Evolutionary conservation across 2,797 vertebrate genomes (phyloP).

Genomic region (Adrianichthys oophorus): DNA sequence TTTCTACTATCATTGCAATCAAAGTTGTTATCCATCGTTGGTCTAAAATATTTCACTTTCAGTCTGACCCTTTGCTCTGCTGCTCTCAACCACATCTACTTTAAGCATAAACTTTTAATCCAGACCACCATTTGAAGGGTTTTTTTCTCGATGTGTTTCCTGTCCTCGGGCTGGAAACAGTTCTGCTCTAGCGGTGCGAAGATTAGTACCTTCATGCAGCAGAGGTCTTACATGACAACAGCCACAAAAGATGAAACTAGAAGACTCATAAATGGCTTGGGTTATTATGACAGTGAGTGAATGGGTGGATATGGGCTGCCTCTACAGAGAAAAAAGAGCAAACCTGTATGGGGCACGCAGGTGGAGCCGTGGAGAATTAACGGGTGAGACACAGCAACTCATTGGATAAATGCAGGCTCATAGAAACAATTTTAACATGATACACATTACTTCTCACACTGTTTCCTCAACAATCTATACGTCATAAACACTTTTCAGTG

Average conservation of each 20-base stretch:
- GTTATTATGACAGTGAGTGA: background rate
- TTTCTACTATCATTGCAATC: constrained; percentile 10
- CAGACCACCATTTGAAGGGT: constrained; percentile 4
- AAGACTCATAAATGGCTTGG: background rate
- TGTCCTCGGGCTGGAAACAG: constrained; percentile 7
- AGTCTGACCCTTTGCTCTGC: constrained; percentile 6
- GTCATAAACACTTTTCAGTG: too few relatives aligned
- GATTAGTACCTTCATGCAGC: background rate
- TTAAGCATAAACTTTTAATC: background rate
- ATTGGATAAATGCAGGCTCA: too few relatives aligned
- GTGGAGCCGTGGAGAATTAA: too few relatives aligned
- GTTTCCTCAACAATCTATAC: too few relatives aligned
- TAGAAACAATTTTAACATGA: too few relatives aligned
- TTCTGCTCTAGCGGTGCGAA: constrained; percentile 3
- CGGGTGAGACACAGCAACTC: too few relatives aligned
- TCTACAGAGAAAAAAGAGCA: too few relatives aligned
- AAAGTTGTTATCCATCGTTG: constrained; percentile 5
- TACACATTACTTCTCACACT: too few relatives aligned
- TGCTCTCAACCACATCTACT: constrained; percentile 9
- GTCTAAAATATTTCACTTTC: constrained; percentile 9
- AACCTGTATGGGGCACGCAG: too few relatives aligned
- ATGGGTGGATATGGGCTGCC: too few relatives aligned
- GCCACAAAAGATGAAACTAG: background rate
- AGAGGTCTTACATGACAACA: background rate
- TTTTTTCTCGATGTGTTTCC: constrained; percentile 16